Percentiles rank a stretch among this genome's conserved stretches.
phyloP scores from a whole-genome alignment of 2,797 vertebrate genomes.

The Xiphophorus birchmanni region DNA sequence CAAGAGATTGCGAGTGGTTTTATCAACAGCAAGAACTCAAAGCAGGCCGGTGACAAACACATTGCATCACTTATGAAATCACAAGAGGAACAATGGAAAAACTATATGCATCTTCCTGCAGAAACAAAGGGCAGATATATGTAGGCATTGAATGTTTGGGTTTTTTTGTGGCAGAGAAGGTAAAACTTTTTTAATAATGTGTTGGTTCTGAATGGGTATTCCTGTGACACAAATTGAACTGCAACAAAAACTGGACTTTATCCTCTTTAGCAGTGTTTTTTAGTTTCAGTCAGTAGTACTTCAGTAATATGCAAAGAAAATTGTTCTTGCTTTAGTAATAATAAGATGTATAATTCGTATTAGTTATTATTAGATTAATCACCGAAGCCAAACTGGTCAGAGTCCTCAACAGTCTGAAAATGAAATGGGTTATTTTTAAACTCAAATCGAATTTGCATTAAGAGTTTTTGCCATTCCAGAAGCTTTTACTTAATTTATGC shows the following conservation, averaged over 20 bases:
- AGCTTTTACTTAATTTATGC: conserved; percentile 44
- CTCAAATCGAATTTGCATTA: neutral
- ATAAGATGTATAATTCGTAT: too few species aligned
- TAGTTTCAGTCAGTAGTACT: conserved; percentile 38
- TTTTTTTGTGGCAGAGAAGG: neutral
- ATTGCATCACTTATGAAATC: conserved; percentile 74
- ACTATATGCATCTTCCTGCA: neutral
- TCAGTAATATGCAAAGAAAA: neutral
- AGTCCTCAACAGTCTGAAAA: neutral
- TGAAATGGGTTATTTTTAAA: neutral
- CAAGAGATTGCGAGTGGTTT: conserved; percentile 69
- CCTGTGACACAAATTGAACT: conserved; percentile 39
- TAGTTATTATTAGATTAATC: neutral
- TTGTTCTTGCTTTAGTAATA: neutral
- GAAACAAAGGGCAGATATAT: conserved; percentile 43
- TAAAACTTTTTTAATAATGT: neutral
- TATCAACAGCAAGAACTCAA: conserved; percentile 58
- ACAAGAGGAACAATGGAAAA: conserved; percentile 70
- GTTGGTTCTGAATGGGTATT: neutral
- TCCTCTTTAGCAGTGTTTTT: conserved; percentile 61
- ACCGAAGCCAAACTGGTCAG: neutral
- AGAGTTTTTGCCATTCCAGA: neutral
- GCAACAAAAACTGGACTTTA: conserved; percentile 68
- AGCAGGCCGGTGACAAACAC: conserved; percentile 50
- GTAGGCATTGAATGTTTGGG: conserved; percentile 24